These are phyloP conservation scores for Penaeus vannamei DNA, from an alignment of 1,140 invertebrate species.

Conservation along the genomic window DNA sequence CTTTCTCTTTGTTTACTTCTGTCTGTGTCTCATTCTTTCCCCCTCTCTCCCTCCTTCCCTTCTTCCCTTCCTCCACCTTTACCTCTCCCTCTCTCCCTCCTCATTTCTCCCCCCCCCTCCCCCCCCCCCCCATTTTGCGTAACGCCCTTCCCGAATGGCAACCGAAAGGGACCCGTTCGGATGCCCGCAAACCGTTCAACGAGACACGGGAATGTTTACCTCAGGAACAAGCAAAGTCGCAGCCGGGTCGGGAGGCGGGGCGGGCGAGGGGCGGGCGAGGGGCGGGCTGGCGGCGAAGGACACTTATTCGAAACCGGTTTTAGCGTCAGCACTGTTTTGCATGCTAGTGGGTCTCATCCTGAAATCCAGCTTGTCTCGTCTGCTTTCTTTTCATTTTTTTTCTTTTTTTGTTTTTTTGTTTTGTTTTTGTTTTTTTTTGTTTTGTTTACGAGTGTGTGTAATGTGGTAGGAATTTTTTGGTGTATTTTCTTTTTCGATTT, in stretches of 20 bases:
- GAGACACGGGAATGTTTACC: too few relatives aligned
- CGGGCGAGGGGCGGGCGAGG: background rate
- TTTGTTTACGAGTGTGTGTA: background rate
- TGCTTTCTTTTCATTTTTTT: background rate
- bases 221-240: too few relatives aligned
- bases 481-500: background rate
- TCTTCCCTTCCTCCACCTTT: background rate
- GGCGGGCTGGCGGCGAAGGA: background rate
- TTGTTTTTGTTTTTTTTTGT: background rate
- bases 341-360: slow-evolving; percentile 13
- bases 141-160: too few relatives aligned
- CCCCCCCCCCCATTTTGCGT: background rate
- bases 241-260: too few relatives aligned
- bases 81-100: background rate
- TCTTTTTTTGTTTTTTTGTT: background rate
- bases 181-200: too few relatives aligned
- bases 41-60: too few relatives aligned
- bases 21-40: background rate
- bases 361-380: background rate
- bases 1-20: slow-evolving; percentile 16
- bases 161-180: too few relatives aligned
- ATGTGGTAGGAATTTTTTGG: background rate
- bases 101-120: background rate
- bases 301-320: slow-evolving; percentile 33
- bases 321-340: slow-evolving; percentile 22